These are phyloP conservation scores for Apis mellifera DNA, from an alignment of 1,140 invertebrate genomes.

Conservation along the genomic window DNA sequence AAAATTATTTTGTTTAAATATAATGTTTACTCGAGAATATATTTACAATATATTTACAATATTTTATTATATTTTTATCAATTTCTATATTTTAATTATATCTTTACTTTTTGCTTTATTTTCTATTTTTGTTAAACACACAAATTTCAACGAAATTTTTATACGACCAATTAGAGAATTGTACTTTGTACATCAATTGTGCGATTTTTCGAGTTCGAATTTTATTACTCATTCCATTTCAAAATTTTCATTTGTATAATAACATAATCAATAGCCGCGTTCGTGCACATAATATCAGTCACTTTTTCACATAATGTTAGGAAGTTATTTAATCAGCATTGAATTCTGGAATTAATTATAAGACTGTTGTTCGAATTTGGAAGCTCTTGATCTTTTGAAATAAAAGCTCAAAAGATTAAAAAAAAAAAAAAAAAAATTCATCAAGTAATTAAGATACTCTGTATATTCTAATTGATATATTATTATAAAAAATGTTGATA, in stretches of 20 bases:
- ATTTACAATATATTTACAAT: no score
- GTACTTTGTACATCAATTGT: not conserved
- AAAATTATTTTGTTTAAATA: no score
- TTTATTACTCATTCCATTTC: not conserved
- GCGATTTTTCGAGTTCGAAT: not conserved
- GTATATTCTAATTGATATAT: not conserved
- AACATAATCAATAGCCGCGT: not conserved
- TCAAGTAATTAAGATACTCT: not conserved
- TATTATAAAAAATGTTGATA: not conserved
- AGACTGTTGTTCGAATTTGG: conserved; percentile 9
- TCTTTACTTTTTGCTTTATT: no score
- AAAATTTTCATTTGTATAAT: not conserved
- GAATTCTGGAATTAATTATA: not conserved
- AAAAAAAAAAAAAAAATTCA: no score
- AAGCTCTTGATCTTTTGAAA: not conserved
- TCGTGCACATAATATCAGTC: not conserved
- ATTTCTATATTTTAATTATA: no score
- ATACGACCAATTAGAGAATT: conserved; percentile 10
- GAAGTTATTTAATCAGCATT: not conserved
- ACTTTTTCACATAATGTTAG: not conserved
- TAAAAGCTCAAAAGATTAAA: not conserved
- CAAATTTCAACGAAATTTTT: not conserved
- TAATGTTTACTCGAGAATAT: no score
- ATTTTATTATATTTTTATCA: no score
- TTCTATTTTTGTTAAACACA: not conserved